These are phyloP conservation scores for Apus apus DNA, from an alignment of 2,113 vertebrate genomes.

Conservation along the genomic window DNA sequence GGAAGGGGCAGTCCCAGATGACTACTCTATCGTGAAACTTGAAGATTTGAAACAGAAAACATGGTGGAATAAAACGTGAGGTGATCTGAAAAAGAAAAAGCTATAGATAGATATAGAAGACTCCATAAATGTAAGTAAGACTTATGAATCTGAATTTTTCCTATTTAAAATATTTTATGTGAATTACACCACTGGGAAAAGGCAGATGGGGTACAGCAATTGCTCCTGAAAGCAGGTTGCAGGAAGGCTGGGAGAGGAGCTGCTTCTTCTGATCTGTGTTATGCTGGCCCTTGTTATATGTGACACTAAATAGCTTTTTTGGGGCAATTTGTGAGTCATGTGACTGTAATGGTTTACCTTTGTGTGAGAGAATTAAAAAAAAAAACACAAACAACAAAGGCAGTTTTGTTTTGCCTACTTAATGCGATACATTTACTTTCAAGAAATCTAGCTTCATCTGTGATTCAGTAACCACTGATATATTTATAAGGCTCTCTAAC, in stretches of 20 bases:
- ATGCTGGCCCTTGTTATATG: rapidly evolving
- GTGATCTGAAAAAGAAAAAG: neutral
- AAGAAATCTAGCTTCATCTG: neutral
- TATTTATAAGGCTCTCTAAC: neutral
- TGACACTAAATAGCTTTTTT: neutral
- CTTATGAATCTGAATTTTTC: neutral
- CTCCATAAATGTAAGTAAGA: neutral
- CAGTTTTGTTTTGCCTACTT: rapidly evolving
- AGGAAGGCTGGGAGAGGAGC: neutral
- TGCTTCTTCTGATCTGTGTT: neutral
- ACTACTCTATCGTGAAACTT: neutral
- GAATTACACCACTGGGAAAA: neutral
- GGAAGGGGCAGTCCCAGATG: neutral
- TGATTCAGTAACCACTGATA: neutral
- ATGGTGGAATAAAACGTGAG: neutral
- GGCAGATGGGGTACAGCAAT: rapidly evolving
- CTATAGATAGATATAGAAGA: neutral
- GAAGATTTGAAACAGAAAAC: neutral
- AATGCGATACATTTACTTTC: neutral
- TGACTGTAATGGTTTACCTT: neutral
- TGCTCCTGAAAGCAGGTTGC: neutral
- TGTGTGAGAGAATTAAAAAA: neutral
- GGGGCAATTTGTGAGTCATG: neutral
- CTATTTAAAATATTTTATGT: neutral
- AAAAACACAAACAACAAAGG: neutral